Conservation (phyloP, 2,113 vertebrate species). For the Grus americana region DNA sequence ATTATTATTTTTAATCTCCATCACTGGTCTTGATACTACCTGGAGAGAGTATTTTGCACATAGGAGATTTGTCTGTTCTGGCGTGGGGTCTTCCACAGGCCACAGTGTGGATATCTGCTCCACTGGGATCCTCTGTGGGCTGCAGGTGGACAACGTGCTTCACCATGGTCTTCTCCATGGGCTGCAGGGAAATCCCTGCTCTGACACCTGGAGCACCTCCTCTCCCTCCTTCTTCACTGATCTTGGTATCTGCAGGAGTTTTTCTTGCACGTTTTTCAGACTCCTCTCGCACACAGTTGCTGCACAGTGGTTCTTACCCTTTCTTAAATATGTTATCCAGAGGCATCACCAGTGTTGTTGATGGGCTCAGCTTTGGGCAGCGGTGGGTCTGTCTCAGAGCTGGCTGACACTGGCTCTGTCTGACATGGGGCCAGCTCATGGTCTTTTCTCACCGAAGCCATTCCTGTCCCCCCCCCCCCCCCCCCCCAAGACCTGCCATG, state of each 20-base stretch:
- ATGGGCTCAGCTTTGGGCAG: not conserved
- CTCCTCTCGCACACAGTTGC: not conserved
- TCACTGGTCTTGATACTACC: not conserved
- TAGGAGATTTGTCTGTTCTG: not conserved
- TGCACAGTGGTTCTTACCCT: not conserved
- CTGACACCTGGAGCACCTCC: not conserved
- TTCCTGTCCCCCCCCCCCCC: too few species aligned
- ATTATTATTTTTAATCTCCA: not conserved
- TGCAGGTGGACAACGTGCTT: not conserved
- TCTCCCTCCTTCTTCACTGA: not conserved
- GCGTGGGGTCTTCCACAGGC: not conserved
- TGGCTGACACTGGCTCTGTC: not conserved
- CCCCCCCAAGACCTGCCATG: not conserved
- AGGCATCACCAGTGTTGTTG: not conserved
- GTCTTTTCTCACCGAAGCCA: not conserved
- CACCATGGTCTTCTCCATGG: too few species aligned
- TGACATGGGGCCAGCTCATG: not conserved
- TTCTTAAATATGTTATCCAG: not conserved
- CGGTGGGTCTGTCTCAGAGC: not conserved
- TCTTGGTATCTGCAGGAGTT: not conserved
- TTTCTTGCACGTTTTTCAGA: not conserved
- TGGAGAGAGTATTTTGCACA: not conserved
- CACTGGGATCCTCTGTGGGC: not conserved
- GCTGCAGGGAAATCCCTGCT: not conserved
- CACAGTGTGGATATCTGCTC: not conserved